These are phyloP conservation scores for Paragorgia papillata DNA, from an alignment of 92 coral and sea anemone genomes.

Conservation along the genomic window DNA sequence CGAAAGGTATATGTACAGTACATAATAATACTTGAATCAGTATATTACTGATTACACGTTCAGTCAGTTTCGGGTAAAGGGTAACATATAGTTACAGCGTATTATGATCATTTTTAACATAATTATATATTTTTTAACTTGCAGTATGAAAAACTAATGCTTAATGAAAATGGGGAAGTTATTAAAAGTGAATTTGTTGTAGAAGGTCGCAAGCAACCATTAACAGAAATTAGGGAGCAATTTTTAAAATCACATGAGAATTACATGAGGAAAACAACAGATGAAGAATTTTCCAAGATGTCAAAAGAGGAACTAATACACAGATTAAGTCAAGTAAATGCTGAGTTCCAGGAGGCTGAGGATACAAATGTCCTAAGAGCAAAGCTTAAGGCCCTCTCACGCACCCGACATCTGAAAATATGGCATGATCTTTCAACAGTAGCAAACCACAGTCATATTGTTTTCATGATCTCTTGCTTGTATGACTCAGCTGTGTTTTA, in stretches of 20 bases:
- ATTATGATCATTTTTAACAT: too few species aligned
- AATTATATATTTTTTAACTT: background rate
- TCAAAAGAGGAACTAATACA: conserved; percentile 12
- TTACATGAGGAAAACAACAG: conserved; percentile 7
- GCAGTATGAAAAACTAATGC: conserved; percentile 13
- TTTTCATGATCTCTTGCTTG: conserved; percentile 10
- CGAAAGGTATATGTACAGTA: conserved; percentile 10
- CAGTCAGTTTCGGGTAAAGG: too few species aligned
- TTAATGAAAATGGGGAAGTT: conserved; percentile 21
- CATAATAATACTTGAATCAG: too few species aligned
- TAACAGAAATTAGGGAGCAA: conserved; percentile 12
- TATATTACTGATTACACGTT: too few species aligned
- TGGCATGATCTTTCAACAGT: conserved; percentile 33
- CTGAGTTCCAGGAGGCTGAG: background rate
- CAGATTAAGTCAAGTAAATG: conserved; percentile 1
- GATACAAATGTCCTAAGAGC: background rate
- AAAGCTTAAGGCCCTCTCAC: conserved; percentile 6
- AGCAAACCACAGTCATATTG: conserved; percentile 19
- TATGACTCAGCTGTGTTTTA: conserved; percentile 13
- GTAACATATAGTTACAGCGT: too few species aligned
- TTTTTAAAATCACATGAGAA: conserved; percentile 11
- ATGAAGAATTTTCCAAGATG: conserved; percentile 14
- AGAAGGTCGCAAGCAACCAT: conserved; percentile 33
- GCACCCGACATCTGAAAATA: conserved; percentile 15
- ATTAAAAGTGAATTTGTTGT: conserved; percentile 45